Evolutionary conservation across 1,140 invertebrate species (phyloP).

Genomic region (Physella acuta): DNA sequence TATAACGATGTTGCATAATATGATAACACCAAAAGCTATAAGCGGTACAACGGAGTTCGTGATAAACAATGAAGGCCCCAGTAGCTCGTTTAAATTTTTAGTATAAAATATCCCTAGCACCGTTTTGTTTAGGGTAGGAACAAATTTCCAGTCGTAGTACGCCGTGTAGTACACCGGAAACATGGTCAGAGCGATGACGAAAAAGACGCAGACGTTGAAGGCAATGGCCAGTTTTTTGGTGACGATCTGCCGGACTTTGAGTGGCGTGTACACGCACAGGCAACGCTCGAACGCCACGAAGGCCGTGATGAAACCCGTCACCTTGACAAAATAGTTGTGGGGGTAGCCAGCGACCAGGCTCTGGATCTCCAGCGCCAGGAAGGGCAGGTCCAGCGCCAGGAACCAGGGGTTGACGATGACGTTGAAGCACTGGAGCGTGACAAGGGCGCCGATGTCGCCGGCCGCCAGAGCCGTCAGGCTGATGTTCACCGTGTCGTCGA

Average conservation of each 20-base stretch:
- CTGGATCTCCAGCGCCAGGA: slow-evolving; percentile 85
- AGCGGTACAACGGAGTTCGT: neutral
- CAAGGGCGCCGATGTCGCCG: neutral
- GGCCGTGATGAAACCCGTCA: slow-evolving; percentile 6
- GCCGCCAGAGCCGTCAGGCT: neutral
- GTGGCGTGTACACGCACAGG: neutral
- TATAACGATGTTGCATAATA: neutral
- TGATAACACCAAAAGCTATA: neutral
- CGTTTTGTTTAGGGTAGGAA: neutral
- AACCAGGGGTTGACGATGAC: slow-evolving; percentile 70
- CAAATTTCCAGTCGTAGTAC: slow-evolving; percentile 15
- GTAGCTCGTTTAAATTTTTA: neutral
- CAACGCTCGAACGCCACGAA: slow-evolving; percentile 7
- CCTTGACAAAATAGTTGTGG: slow-evolving; percentile 93
- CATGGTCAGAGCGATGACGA: neutral
- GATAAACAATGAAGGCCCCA: neutral
- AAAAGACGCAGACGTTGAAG: slow-evolving; percentile 60
- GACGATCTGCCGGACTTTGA: slow-evolving; percentile 74
- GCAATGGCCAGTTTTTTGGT: slow-evolving; percentile 86
- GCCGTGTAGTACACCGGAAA: slow-evolving; percentile 4
- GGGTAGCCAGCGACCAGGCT: slow-evolving; percentile 91
- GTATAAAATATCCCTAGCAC: slow-evolving; percentile 10
- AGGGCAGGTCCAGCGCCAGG: slow-evolving; percentile 83
- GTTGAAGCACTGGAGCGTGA: slow-evolving; percentile 1
- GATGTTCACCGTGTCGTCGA: neutral